Percentiles rank a stretch among this genome's conserved stretches.
Conservation (phyloP, 2,113 vertebrate species). For the Phylloscopus whistleri region DNA sequence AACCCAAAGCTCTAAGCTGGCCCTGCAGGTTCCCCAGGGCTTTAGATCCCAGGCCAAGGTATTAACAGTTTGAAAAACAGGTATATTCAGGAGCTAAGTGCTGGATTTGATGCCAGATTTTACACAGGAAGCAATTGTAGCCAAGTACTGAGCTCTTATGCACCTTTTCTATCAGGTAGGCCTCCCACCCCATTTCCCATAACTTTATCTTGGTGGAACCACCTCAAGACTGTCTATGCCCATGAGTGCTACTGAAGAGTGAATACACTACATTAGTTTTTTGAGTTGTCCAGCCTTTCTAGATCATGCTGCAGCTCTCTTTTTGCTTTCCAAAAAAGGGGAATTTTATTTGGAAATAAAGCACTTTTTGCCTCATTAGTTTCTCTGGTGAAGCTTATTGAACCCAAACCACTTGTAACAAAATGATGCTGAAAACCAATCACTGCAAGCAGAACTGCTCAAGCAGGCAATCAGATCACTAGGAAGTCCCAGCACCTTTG, state of each 20-base stretch:
- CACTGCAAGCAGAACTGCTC: neutral
- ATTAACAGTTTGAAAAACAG: constrained; percentile 8
- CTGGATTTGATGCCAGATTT: neutral
- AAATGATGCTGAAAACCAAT: neutral
- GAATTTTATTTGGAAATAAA: neutral
- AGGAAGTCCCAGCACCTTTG: neutral
- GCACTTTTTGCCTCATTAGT: neutral
- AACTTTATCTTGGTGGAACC: neutral
- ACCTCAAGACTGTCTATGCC: neutral
- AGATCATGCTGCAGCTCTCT: neutral
- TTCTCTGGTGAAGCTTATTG: neutral
- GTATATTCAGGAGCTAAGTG: neutral
- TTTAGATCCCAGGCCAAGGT: neutral
- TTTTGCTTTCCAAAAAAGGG: neutral
- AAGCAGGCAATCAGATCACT: neutral
- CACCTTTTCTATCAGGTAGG: neutral
- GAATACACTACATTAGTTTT: neutral
- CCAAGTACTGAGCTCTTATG: neutral
- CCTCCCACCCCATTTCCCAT: neutral
- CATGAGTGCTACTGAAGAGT: neutral
- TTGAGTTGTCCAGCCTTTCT: neutral
- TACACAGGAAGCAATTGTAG: neutral
- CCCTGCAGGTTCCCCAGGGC: neutral
- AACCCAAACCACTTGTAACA: neutral
- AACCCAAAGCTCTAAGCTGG: neutral